phyloP scores from a whole-genome alignment of 2,113 vertebrate species.

The Indri indri region DNA sequence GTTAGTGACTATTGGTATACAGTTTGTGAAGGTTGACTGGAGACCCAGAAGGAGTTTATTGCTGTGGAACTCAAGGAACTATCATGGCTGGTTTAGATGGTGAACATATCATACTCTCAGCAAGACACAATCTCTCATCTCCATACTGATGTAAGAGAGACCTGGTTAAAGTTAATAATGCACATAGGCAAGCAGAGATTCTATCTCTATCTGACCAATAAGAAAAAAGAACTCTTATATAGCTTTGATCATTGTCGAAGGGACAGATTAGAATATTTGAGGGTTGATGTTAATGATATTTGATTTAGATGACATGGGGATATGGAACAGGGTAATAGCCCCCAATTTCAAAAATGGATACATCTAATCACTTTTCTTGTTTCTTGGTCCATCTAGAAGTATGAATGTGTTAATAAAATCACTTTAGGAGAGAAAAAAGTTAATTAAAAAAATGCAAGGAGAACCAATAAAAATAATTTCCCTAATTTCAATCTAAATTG shows the following conservation, averaged over 20 bases:
- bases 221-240: background rate
- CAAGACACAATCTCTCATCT: background rate
- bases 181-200: background rate
- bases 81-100: background rate
- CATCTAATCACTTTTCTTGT: background rate
- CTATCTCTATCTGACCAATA: background rate
- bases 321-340: background rate
- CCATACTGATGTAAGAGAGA: background rate
- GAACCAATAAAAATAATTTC: slow-evolving; percentile 27
- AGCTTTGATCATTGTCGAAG: background rate
- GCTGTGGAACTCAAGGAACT: background rate
- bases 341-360: background rate
- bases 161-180: background rate
- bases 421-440: background rate
- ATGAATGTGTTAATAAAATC: slow-evolving; percentile 22
- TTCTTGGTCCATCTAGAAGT: slow-evolving; percentile 10
- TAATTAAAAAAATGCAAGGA: background rate
- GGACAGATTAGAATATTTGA: background rate
- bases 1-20: background rate
- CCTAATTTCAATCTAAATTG: background rate
- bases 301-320: background rate
- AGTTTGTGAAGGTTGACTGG: background rate
- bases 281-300: background rate
- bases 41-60: background rate
- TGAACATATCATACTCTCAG: background rate